These are phyloP conservation scores for Cichlasoma orientale DNA, from an alignment of 2,797 vertebrate genomes.

Conservation along the genomic window DNA sequence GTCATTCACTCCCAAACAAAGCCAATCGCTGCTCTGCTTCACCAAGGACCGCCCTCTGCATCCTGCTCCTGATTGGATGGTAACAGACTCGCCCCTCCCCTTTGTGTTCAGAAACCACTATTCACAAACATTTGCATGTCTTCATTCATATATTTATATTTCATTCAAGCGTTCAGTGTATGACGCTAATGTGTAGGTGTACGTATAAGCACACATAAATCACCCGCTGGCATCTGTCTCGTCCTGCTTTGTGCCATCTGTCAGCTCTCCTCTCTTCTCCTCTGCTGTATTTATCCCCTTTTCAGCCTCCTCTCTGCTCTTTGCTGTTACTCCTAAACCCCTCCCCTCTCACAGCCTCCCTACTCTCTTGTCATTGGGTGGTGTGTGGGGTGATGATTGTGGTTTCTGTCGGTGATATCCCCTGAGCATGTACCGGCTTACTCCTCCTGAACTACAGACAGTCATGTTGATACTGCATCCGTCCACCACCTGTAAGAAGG, in stretches of 20 bases:
- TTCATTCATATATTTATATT: slow-evolving; percentile 55
- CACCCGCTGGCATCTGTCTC: not conserved
- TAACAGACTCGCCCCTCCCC: not conserved
- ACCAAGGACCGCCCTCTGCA: slow-evolving; percentile 15
- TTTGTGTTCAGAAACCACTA: not conserved
- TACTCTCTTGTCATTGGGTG: slow-evolving; percentile 63
- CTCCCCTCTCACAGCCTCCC: slow-evolving; percentile 45
- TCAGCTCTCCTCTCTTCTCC: slow-evolving; percentile 1
- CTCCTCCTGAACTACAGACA: slow-evolving; percentile 32
- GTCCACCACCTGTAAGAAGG: not conserved
- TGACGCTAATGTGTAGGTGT: not conserved
- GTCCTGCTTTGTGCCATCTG: slow-evolving; percentile 19
- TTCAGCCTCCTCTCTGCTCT: not conserved
- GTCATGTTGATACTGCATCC: slow-evolving; percentile 24
- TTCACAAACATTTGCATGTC: slow-evolving; percentile 8
- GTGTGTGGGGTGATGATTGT: slow-evolving; percentile 73
- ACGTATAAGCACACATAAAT: not conserved
- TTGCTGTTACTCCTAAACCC: slow-evolving; percentile 28
- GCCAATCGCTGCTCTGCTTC: slow-evolving; percentile 4
- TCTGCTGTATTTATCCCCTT: slow-evolving; percentile 9
- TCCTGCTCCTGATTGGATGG: slow-evolving; percentile 22
- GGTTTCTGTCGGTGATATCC: slow-evolving; percentile 73
- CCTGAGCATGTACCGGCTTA: slow-evolving; percentile 58
- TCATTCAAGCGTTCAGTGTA: slow-evolving; percentile 36
- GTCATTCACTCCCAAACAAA: slow-evolving; percentile 35